Base-by-base conservation (phyloP, 2,113 vertebrate species). In the Benitochromis conjunctus region DNA sequence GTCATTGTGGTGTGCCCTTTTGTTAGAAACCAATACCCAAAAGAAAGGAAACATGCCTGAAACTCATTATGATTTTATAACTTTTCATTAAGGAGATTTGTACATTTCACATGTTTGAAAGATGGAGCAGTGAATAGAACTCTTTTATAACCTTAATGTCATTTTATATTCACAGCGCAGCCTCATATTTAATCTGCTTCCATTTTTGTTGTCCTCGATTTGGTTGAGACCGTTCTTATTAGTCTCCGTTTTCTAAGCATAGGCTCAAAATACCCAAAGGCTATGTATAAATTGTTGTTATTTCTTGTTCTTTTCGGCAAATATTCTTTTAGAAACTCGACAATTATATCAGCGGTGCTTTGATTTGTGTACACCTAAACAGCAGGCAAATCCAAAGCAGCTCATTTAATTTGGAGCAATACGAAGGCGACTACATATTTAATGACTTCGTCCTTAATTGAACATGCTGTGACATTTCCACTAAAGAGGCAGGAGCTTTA, bases 381-480 rank as follows among this genome's bases (percentile, higher is more conserved):
- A 62, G 21, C 21, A 36, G 81, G 79, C 14, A 16, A 88, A 90
- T 77, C 53, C 58, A 83, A 69, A 90, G 82, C 41, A 53, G 76
- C 84, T 88, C 76, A 26, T 31, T 76, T 34, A 53, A 76, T 53
- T 1, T 2, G 31, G 51, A 74, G 74, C 55, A 29, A 62, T 78
- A 57, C 14, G 41, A 89, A 86, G 84, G 84, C 81, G 79, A 85
- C 88, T 91, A 79, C 83, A 88, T 91, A 89, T 93, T 94, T 90
- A 94, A 94, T 90, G 89, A 85, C 86, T 81, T 83, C 58, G 66
- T 87, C 88, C 79, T 92, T 91, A 91, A 94, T 91, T 94, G 88
- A 93, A 91, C 85, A 83, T 24, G 64, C 81, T 77, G 85, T 88
- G 88, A 87, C 53, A 85, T 89, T 92, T 84, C 74, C 43, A 84